Conservation (phyloP, 2,797 vertebrate genomes). For the Gadopsis marmoratus region DNA sequence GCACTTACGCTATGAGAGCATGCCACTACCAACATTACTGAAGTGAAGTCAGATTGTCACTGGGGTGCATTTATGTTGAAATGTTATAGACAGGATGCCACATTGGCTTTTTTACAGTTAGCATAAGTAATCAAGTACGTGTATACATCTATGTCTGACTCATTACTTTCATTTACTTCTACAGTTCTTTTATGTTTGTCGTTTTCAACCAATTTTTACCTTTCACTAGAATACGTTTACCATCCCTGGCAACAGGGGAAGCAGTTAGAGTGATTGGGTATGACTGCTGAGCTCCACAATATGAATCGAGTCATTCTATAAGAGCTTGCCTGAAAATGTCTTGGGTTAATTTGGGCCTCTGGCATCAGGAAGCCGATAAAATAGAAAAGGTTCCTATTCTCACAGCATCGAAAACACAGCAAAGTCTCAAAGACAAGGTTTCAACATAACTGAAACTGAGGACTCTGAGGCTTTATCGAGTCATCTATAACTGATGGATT, state of each 20-base stretch:
- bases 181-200: slow-evolving; percentile 5
- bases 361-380: slow-evolving; percentile 24
- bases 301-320: slow-evolving; percentile 63
- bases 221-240: slow-evolving; percentile 3
- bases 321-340: slow-evolving; percentile 30
- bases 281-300: slow-evolving; percentile 24
- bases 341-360: slow-evolving; percentile 48
- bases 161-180: background rate
- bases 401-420: slow-evolving; percentile 42
- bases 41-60: background rate
- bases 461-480: slow-evolving; percentile 32
- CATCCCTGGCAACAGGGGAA: slow-evolving; percentile 10
- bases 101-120: background rate
- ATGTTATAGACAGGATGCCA: background rate
- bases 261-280: slow-evolving; percentile 32
- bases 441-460: slow-evolving; percentile 9
- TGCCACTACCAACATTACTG: background rate
- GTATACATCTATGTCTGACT: background rate
- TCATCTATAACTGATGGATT: slow-evolving; percentile 62
- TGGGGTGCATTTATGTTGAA: too few relatives aligned
- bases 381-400: slow-evolving; percentile 44
- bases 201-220: slow-evolving; percentile 20
- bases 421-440: slow-evolving; percentile 42
- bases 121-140: background rate
- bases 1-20: too few relatives aligned